phyloP scores from a whole-genome alignment of 1,140 invertebrate species.

The Drosophila ogumai region DNA sequence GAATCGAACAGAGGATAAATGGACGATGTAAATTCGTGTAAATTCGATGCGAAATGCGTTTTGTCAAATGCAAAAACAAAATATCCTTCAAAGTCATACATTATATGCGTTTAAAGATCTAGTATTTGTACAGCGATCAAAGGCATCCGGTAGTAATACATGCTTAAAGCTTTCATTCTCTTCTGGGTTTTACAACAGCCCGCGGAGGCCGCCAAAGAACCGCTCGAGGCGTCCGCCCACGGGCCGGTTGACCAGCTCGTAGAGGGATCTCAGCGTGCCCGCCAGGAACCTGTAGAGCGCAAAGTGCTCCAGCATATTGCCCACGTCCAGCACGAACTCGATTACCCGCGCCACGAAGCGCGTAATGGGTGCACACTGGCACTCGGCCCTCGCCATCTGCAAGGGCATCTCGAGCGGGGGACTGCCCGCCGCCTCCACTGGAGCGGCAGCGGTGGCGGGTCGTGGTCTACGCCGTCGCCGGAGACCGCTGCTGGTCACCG shows the following conservation, averaged over 20 bases:
- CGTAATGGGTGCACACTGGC: conserved; percentile 82
- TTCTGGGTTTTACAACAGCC: conserved; percentile 54
- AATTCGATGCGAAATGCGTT: conserved; percentile 77
- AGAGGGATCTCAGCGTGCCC: conserved; percentile 72
- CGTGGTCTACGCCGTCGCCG: conserved; percentile 12
- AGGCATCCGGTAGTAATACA: conserved; percentile 39
- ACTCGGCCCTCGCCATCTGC: conserved; percentile 48
- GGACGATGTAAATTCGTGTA: conserved; percentile 19
- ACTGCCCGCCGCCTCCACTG: conserved; percentile 10
- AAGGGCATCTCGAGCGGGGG: conserved; percentile 1
- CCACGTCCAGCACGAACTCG: conserved; percentile 74
- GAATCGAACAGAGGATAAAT: conserved; percentile 37
- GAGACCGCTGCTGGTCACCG: conserved; percentile 16
- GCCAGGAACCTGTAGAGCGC: conserved; percentile 76
- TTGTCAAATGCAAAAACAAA: conserved; percentile 83
- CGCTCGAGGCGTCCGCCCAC: conserved; percentile 62
- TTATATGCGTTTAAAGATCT: conserved; percentile 32
- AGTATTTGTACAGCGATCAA: conserved; percentile 51
- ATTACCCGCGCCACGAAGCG: conserved; percentile 81
- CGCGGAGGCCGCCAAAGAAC: conserved; percentile 66
- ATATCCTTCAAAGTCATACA: conserved; percentile 59
- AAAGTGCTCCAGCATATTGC: conserved; percentile 79
- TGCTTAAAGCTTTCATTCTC: conserved; percentile 45
- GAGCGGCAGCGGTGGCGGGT: neutral
- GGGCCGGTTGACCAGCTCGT: conserved; percentile 70